These are phyloP conservation scores for Drepanosiphum platanoidis DNA, from an alignment of 2,888 invertebrate species.

Conservation along the genomic window DNA sequence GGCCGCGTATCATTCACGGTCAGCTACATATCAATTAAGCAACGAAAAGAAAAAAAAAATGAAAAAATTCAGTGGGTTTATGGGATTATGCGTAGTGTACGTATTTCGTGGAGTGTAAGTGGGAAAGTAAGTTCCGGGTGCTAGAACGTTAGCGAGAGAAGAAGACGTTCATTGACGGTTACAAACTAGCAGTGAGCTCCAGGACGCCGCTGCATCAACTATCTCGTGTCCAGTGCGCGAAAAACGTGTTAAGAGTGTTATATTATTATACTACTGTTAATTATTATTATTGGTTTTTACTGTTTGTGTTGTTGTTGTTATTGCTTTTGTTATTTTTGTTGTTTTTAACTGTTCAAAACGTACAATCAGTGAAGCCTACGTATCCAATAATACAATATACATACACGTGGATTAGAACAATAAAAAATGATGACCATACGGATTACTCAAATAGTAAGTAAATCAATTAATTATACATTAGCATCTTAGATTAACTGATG, in stretches of 20 bases:
- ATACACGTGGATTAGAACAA: background rate
- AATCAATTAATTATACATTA: background rate
- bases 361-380: background rate
- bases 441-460: slow-evolving; percentile 46
- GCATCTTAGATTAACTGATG: background rate
- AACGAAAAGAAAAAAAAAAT: background rate
- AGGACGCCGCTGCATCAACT: slow-evolving; percentile 31
- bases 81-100: slow-evolving; percentile 27
- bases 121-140: slow-evolving; percentile 62
- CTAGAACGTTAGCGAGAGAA: slow-evolving; percentile 50
- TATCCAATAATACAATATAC: background rate
- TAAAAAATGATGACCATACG: slow-evolving; percentile 29
- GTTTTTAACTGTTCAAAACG: background rate
- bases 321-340: background rate
- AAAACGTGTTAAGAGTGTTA: background rate
- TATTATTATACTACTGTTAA: background rate
- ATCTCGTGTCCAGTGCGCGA: slow-evolving; percentile 11
- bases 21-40: slow-evolving; percentile 56
- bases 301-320: background rate
- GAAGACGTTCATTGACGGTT: slow-evolving; percentile 44
- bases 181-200: slow-evolving; percentile 44
- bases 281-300: background rate
- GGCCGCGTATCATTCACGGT: slow-evolving; percentile 44
- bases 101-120: slow-evolving; percentile 32
- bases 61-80: slow-evolving; percentile 43